Conservation (phyloP, 92 coral and sea anemone species). For the Parazoanthus swiftii region DNA sequence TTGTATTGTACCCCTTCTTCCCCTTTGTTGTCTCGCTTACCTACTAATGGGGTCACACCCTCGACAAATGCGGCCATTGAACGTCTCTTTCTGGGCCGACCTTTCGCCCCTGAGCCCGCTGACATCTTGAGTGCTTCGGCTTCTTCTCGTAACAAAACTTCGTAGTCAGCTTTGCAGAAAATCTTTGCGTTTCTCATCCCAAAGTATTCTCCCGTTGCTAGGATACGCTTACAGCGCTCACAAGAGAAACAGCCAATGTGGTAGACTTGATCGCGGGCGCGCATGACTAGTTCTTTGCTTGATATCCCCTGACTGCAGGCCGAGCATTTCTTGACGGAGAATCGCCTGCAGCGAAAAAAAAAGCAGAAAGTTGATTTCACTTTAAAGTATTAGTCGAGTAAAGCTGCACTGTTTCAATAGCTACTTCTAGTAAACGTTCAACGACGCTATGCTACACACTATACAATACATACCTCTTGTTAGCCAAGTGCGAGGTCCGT, state of each 20-base stretch:
- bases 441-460: too few relatives aligned
- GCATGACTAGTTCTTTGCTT: constrained; percentile 95
- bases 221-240: constrained; percentile 98
- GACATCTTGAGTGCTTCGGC: constrained; percentile 60
- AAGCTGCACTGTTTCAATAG: not conserved
- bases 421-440: not conserved
- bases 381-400: not conserved
- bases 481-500: too few relatives aligned
- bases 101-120: constrained; percentile 59
- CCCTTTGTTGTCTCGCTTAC: constrained; percentile 41
- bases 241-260: constrained; percentile 97
- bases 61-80: constrained; percentile 62
- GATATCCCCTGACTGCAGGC: constrained; percentile 82
- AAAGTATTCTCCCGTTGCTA: constrained; percentile 96
- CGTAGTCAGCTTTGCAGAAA: constrained; percentile 91
- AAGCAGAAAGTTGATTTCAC: not conserved
- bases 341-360: constrained; percentile 65
- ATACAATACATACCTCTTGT: too few relatives aligned
- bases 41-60: constrained; percentile 64
- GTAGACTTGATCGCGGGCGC: constrained; percentile 98
- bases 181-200: constrained; percentile 90
- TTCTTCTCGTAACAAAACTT: constrained; percentile 75
- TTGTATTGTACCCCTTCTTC: not conserved
- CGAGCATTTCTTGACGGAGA: constrained; percentile 85
- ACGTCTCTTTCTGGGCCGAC: constrained; percentile 85